These are phyloP conservation scores for Ricordea florida DNA, from an alignment of 92 coral and sea anemone species.

Conservation along the genomic window DNA sequence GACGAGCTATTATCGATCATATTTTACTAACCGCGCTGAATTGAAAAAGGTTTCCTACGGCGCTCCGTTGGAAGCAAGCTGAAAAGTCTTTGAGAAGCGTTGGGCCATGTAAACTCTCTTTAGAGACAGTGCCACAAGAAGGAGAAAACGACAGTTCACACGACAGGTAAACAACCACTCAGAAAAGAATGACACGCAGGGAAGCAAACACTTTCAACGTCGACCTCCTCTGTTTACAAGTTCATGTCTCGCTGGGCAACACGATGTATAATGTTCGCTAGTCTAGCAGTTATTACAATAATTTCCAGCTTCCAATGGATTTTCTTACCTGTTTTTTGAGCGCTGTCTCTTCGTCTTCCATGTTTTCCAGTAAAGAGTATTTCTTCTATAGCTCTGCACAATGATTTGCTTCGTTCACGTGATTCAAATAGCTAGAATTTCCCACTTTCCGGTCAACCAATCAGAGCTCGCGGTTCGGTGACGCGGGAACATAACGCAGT, in stretches of 20 bases:
- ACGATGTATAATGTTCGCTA: not conserved
- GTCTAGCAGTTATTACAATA: not conserved
- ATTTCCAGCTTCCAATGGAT: not conserved
- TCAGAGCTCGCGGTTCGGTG: slow-evolving; percentile 8
- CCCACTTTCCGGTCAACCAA: slow-evolving; percentile 47
- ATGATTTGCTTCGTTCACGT: slow-evolving; percentile 46
- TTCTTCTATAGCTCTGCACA: not conserved
- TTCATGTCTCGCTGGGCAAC: not conserved
- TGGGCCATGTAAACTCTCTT: not conserved
- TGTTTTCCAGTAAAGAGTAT: not conserved
- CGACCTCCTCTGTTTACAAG: not conserved
- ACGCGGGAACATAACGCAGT: slow-evolving; percentile 17
- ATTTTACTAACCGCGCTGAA: not conserved
- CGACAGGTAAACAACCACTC: not conserved
- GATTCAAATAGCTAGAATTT: slow-evolving; percentile 62
- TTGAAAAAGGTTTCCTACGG: not conserved
- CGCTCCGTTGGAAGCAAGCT: not conserved
- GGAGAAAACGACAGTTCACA: not conserved
- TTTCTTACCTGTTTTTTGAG: slow-evolving; percentile 62
- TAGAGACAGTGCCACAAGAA: slow-evolving; percentile 7
- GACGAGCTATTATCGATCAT: not conserved
- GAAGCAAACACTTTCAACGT: not conserved
- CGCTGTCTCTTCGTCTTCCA: slow-evolving; percentile 71
- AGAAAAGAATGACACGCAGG: not conserved
- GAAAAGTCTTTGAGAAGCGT: not conserved